Conservation (phyloP, 1,140 invertebrate genomes). For the Ceratosolen fusciceps region DNA sequence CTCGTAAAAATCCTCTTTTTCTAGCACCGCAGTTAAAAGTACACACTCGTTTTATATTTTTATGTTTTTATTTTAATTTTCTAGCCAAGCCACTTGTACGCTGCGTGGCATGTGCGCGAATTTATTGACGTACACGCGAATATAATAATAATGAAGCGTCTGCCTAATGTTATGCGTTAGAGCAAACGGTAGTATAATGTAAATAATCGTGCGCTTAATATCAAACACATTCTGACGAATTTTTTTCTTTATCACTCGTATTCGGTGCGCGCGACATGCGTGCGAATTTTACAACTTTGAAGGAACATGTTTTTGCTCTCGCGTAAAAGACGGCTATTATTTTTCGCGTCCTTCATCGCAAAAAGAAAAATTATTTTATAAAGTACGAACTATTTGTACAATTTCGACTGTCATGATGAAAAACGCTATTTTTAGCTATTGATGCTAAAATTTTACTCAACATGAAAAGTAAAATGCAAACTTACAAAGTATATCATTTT, state of each 20-base stretch:
- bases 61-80: too few species aligned
- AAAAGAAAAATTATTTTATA: conserved; percentile 32
- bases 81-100: background rate
- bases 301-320: conserved; percentile 46
- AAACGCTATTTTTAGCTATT: conserved; percentile 26
- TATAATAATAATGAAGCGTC: conserved; percentile 7
- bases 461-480: conserved; percentile 37
- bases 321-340: conserved; percentile 21
- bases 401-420: conserved; percentile 38
- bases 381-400: conserved; percentile 33
- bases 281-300: conserved; percentile 39
- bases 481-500: background rate
- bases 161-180: conserved; percentile 19
- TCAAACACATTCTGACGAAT: conserved; percentile 7
- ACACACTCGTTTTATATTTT: too few species aligned
- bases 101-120: background rate
- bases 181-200: conserved; percentile 30
- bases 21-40: conserved; percentile 25
- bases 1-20: conserved; percentile 17
- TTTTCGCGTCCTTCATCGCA: background rate
- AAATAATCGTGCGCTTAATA: conserved; percentile 22
- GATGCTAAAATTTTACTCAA: conserved; percentile 22
- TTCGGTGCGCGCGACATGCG: conserved; percentile 14
- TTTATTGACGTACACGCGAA: background rate
- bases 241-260: conserved; percentile 22